Conservation (phyloP, 2,113 vertebrate genomes). For the Poecile atricapillus region DNA sequence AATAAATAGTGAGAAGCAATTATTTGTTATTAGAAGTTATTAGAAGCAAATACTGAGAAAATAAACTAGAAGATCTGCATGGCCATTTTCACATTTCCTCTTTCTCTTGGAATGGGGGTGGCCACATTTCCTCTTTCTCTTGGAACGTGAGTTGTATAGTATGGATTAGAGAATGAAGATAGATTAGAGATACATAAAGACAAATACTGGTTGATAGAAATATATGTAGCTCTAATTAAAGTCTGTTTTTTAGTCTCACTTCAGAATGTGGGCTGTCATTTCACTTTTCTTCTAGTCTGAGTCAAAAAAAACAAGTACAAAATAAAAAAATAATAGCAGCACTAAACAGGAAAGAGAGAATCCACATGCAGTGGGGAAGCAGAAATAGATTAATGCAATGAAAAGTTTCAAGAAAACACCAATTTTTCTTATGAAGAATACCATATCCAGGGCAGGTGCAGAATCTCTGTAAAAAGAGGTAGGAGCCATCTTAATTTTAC, state of each 20-base stretch:
- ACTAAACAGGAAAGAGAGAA: not conserved
- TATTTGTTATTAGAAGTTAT: too few species aligned
- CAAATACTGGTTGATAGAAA: not conserved
- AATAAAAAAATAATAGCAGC: not conserved
- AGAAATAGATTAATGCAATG: not conserved
- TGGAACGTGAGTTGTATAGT: rapidly evolving
- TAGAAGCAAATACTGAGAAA: not conserved
- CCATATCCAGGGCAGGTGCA: not conserved
- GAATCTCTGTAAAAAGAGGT: not conserved
- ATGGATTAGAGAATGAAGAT: not conserved
- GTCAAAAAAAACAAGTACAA: not conserved
- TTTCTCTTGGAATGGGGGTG: not conserved
- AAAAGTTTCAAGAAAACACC: not conserved
- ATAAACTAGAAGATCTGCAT: not conserved
- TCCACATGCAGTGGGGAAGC: rapidly evolving
- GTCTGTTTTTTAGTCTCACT: not conserved
- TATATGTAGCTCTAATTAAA: not conserved
- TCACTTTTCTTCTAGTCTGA: not conserved
- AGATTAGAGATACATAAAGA: not conserved
- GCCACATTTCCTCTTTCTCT: not conserved
- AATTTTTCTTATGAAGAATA: not conserved
- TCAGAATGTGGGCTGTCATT: not conserved
- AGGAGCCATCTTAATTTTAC: not conserved
- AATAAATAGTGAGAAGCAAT: not conserved
- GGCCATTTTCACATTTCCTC: not conserved